Base-by-base conservation (phyloP, 1,140 invertebrate genomes). In the Ceratoteleas bidentatus region DNA sequence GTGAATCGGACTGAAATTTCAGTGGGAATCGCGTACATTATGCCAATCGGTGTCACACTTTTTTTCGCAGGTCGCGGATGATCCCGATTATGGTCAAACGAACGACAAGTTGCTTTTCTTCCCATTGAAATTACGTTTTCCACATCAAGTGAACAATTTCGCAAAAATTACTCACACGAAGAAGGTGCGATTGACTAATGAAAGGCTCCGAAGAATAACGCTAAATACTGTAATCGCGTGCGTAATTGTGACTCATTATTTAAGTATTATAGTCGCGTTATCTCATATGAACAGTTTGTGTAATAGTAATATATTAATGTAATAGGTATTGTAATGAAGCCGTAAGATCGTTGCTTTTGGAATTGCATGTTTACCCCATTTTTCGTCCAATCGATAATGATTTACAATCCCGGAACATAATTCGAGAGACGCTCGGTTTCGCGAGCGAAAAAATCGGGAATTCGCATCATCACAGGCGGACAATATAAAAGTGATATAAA, bases 1-100 rank as follows among this genome's bases (percentile, higher is more conserved):
- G 0, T 36, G 16, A 15, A 34, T 57, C 36, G 33, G 40, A 14
- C 56, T 70, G 32, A 68, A 73, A 64, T 73, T 70, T 75, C 53
- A 68, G 45, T 75, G 64, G 58, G 58, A 74, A 73, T 57, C 40
- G 56, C 0, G 68, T 68, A 50, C 74, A 61, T 80, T 65, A 72
- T 60, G 49, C 34, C 33, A 57, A 66, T 24, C 24, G 40, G 6
- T 45, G 62, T 24, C 32, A n/a, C 32, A 8, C 38, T 66, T 68
- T 64, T 69, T 52, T 66, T 49, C 16, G 13, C 16, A 45, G 15
- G 11, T 70, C 60, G 61, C 58, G 43, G 75, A 78, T 65, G 70
- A 65, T 65, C 15, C 10, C 61, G 15, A 32, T 33, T 50, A 38
- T 52, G 54, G 54, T 69, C 65, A 58, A 16, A 0, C 38, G 38